Conservation (phyloP, 2,797 vertebrate species). For the Aulostomus chinensis region DNA sequence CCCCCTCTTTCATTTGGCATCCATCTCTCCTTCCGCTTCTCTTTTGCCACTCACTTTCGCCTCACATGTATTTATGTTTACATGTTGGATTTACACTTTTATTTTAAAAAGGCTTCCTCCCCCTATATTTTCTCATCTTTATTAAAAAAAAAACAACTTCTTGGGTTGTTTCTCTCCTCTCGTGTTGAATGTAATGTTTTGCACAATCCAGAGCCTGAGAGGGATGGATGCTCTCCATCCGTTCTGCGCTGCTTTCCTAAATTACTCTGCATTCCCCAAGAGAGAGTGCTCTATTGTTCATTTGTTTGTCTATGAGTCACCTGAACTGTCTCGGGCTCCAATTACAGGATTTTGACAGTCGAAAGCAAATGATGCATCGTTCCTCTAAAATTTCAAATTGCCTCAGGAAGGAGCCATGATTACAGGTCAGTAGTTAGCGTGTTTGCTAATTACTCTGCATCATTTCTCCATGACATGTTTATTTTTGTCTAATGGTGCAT, state of each 20-base stretch:
- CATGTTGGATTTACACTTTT: slow-evolving; percentile 37
- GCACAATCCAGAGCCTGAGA: too few species aligned
- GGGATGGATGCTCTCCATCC: too few species aligned
- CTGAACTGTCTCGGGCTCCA: slow-evolving; percentile 47
- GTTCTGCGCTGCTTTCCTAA: slow-evolving; percentile 7
- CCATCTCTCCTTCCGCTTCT: slow-evolving; percentile 46
- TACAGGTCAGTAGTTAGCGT: slow-evolving; percentile 50
- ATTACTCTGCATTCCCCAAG: slow-evolving; percentile 25
- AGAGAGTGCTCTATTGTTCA: slow-evolving; percentile 20
- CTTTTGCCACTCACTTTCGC: slow-evolving; percentile 33
- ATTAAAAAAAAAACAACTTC: too few species aligned
- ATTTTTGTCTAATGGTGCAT: slow-evolving; percentile 26
- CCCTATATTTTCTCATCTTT: slow-evolving; percentile 27
- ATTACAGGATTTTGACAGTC: slow-evolving; percentile 29
- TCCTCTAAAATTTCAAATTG: slow-evolving; percentile 47
- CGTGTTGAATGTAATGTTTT: too few species aligned
- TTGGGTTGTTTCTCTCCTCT: too few species aligned
- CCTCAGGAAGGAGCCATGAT: slow-evolving; percentile 38
- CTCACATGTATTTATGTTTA: slow-evolving; percentile 48
- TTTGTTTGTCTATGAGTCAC: slow-evolving; percentile 46
- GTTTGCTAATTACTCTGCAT: slow-evolving; percentile 52
- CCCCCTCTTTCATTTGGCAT: slow-evolving; percentile 62
- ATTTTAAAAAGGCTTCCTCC: slow-evolving; percentile 22
- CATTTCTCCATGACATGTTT: slow-evolving; percentile 40
- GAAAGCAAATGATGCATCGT: slow-evolving; percentile 55